A percentile compares a stretch with the other conserved stretches of the same genome.
These are phyloP conservation scores for Acrocyrtus sp. DNA, from an alignment of 2,888 invertebrate genomes.

Conservation along the genomic window DNA sequence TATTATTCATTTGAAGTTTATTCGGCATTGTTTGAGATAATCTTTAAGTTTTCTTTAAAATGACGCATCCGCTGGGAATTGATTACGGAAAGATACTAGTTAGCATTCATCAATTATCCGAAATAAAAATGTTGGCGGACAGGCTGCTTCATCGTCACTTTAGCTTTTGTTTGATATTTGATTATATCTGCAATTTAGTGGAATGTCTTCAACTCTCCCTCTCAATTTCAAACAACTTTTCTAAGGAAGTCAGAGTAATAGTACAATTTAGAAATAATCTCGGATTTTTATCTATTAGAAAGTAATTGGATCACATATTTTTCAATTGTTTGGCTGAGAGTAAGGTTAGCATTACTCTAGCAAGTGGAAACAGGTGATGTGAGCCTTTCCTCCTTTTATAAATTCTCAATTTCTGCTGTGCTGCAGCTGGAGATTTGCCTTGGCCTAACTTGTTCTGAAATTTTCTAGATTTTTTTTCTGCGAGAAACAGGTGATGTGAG, in stretches of 20 bases:
- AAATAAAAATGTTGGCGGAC: neutral
- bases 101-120: neutral
- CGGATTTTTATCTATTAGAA: constrained; percentile 16
- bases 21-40: too few relatives aligned
- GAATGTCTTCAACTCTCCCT: neutral
- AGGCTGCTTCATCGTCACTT: neutral
- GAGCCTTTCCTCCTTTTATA: constrained; percentile 7
- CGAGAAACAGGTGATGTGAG: constrained; percentile 35
- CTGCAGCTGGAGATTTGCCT: constrained; percentile 18
- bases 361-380: constrained; percentile 40
- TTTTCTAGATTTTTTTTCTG: too few relatives aligned
- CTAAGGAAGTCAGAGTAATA: too few relatives aligned
- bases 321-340: neutral
- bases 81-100: neutral
- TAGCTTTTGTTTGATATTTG: neutral
- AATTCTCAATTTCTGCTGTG: constrained; percentile 23
- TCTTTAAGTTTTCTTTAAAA: neutral
- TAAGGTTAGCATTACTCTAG: neutral
- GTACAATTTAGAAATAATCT: neutral
- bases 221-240: too few relatives aligned
- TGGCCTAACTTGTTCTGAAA: too few relatives aligned
- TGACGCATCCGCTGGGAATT: neutral
- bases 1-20: too few relatives aligned
- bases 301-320: constrained; percentile 35
- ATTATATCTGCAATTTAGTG: neutral